Evolutionary conservation across 2,888 invertebrate genomes (phyloP).

Genomic region (Lasioglossum pauxillum): DNA sequence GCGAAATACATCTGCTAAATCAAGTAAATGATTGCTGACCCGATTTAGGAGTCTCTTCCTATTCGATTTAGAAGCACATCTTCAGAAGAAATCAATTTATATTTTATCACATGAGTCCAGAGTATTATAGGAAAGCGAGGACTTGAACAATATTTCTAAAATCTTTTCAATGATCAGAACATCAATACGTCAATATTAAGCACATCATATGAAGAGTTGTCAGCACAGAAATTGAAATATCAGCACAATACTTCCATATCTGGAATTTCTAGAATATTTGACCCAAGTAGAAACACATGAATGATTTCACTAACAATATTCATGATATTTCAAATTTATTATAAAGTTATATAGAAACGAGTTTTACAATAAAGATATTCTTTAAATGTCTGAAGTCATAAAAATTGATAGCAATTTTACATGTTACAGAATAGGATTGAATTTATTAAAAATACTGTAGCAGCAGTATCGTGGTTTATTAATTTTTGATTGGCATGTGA

Average conservation of each 20-base stretch:
- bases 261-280: background rate
- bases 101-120: background rate
- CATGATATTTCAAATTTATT: background rate
- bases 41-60: slow-evolving; percentile 31
- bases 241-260: background rate
- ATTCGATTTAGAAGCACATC: slow-evolving; percentile 36
- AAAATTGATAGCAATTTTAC: background rate
- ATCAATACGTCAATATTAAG: background rate
- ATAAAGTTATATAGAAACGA: background rate
- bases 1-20: slow-evolving; percentile 36
- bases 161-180: background rate
- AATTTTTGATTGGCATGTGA: background rate
- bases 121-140: background rate
- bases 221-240: background rate
- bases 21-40: slow-evolving; percentile 35
- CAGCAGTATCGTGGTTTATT: background rate
- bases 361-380: background rate
- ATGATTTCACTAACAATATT: background rate
- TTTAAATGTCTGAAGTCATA: background rate
- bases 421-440: background rate
- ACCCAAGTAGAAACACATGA: background rate
- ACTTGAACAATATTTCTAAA: background rate
- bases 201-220: background rate
- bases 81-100: slow-evolving; percentile 39
- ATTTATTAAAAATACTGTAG: background rate